Conservation (phyloP, 2,797 vertebrate species). For the Eutrigla gurnardus region DNA sequence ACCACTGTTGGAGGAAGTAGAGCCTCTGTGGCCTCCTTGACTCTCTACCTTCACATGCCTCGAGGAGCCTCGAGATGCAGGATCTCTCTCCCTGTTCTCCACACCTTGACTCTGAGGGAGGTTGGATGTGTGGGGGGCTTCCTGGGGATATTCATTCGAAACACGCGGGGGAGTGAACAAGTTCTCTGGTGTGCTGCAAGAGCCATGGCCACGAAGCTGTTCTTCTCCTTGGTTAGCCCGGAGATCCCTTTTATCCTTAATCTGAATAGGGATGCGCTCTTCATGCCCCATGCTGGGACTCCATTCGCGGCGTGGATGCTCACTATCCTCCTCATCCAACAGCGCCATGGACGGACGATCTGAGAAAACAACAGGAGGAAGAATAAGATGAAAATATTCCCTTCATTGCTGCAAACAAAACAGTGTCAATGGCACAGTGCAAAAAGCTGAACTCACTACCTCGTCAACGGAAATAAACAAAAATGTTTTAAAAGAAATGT, state of each 20-base stretch:
- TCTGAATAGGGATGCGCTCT: slow-evolving; percentile 80
- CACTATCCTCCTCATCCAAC: slow-evolving; percentile 78
- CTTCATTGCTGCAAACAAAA: slow-evolving; percentile 5
- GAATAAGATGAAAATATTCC: slow-evolving; percentile 8
- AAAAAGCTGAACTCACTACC: not conserved
- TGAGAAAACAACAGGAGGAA: slow-evolving; percentile 42
- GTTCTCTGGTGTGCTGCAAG: slow-evolving; percentile 76
- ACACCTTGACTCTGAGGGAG: slow-evolving; percentile 78
- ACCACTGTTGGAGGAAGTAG: slow-evolving; percentile 63
- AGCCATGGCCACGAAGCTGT: slow-evolving; percentile 73
- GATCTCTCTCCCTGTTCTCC: slow-evolving; percentile 80
- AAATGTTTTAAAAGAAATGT: not conserved
- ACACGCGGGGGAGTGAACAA: slow-evolving; percentile 79
- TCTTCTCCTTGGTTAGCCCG: slow-evolving; percentile 71
- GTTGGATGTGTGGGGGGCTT: slow-evolving; percentile 76
- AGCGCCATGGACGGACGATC: slow-evolving; percentile 81
- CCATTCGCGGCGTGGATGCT: slow-evolving; percentile 81
- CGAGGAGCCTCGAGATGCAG: slow-evolving; percentile 59
- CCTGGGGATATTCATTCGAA: slow-evolving; percentile 75
- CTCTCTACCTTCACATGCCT: slow-evolving; percentile 80
- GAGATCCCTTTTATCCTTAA: slow-evolving; percentile 80
- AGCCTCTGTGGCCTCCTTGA: slow-evolving; percentile 70
- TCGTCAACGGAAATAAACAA: not conserved
- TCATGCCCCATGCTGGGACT: slow-evolving; percentile 84
- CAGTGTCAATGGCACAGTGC: accelerated